Percentiles rank a stretch among this genome's conserved stretches.
phyloP scores from a whole-genome alignment of 2,113 vertebrate genomes.

The Perca flavescens region DNA sequence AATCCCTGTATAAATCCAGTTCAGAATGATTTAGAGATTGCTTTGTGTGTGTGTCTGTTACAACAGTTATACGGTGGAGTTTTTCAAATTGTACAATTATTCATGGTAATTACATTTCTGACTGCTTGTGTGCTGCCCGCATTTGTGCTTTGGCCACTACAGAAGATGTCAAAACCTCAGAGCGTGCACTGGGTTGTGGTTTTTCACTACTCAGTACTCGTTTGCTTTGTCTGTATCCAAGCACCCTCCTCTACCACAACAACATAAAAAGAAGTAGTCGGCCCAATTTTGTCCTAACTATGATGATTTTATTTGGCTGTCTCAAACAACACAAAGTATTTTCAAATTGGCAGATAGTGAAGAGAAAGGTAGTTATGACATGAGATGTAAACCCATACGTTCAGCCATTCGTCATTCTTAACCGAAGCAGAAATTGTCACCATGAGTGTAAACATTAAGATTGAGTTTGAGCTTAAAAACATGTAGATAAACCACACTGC shows the following conservation, averaged over 20 bases:
- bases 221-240: slow-evolving; percentile 38
- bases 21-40: slow-evolving; percentile 31
- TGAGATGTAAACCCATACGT: slow-evolving; percentile 58
- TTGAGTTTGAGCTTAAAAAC: slow-evolving; percentile 55
- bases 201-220: slow-evolving; percentile 13
- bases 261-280: slow-evolving; percentile 28
- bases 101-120: slow-evolving; percentile 59
- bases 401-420: slow-evolving; percentile 56
- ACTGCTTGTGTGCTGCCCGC: slow-evolving; percentile 21
- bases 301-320: slow-evolving; percentile 66
- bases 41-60: slow-evolving; percentile 11
- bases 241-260: slow-evolving; percentile 19
- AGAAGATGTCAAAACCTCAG: slow-evolving; percentile 45
- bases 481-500: slow-evolving; percentile 41
- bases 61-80: slow-evolving; percentile 13
- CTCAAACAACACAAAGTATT: slow-evolving; percentile 57
- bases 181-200: background rate
- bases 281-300: slow-evolving; percentile 44
- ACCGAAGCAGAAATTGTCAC: slow-evolving; percentile 67
- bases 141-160: slow-evolving; percentile 24
- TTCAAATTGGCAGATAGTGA: slow-evolving; percentile 40
- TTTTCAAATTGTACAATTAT: slow-evolving; percentile 45
- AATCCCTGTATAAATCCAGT: slow-evolving; percentile 3
- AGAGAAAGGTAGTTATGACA: slow-evolving; percentile 51
- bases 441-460: slow-evolving; percentile 64